Percentiles rank a stretch among this genome's conserved stretches.
These are phyloP conservation scores for Varecia variegata DNA, from an alignment of 2,797 vertebrate species.

Conservation along the genomic window DNA sequence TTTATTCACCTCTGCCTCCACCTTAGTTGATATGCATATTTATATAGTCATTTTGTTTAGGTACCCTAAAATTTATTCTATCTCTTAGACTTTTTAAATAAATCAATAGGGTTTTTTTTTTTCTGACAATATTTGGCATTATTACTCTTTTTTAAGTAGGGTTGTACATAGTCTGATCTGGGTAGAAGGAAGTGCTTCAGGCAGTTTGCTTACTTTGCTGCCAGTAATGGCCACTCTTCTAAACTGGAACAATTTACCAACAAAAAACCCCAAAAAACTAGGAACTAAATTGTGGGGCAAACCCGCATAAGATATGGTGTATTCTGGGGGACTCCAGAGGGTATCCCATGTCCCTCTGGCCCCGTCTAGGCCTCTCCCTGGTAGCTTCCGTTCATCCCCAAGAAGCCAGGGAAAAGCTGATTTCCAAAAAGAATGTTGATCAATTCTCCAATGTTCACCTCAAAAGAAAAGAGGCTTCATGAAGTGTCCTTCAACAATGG, in stretches of 20 bases:
- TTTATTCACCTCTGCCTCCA: background rate
- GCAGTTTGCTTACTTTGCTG: background rate
- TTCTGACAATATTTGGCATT: background rate
- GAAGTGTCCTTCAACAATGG: background rate
- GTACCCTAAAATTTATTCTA: background rate
- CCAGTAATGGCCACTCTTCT: background rate
- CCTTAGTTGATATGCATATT: background rate
- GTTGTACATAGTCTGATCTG: background rate
- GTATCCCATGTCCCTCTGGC: background rate
- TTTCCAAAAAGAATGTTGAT: background rate
- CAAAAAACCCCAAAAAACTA: background rate
- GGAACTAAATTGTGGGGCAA: background rate
- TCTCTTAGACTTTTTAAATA: background rate
- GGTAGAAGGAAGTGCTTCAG: background rate
- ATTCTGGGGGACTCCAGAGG: background rate
- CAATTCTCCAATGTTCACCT: background rate
- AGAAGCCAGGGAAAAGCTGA: background rate
- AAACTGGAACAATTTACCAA: background rate
- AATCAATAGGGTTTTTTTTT: background rate
- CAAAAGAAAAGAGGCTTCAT: background rate
- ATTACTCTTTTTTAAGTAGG: constrained; percentile 8
- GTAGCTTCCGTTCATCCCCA: background rate
- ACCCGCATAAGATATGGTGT: background rate
- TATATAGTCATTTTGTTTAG: background rate
- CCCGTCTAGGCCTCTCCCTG: background rate